Conservation (phyloP, 2,797 vertebrate species). For the Sebastiscus albofasciatus region DNA sequence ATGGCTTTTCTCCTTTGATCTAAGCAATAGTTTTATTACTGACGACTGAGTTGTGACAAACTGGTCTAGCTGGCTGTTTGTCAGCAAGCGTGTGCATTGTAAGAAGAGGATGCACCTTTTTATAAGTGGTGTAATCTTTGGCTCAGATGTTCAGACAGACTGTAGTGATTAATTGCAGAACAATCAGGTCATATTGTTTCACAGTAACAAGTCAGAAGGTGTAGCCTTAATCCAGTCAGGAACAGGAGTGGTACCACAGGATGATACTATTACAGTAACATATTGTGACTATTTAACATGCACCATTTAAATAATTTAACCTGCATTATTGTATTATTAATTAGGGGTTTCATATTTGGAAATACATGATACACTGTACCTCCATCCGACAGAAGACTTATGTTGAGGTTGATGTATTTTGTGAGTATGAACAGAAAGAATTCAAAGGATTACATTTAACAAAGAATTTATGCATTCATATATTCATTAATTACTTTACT, state of each 20-base stretch:
- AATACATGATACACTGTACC: neutral
- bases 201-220: neutral
- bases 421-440: neutral
- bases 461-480: neutral
- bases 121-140: neutral
- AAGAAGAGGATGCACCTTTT: neutral
- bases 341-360: constrained; percentile 23
- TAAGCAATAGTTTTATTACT: neutral
- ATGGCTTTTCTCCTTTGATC: neutral
- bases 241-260: neutral
- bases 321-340: constrained; percentile 36
- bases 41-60: neutral
- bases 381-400: neutral
- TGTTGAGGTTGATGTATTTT: neutral
- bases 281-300: neutral
- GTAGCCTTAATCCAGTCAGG: neutral
- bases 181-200: neutral
- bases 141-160: neutral
- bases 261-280: neutral
- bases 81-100: neutral
- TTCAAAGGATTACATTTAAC: neutral
- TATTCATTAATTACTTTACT: neutral
- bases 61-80: neutral
- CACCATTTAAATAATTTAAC: constrained; percentile 18
- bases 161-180: neutral